Evolutionary conservation across 2,797 vertebrate genomes (phyloP).

Genomic region (Cyprinodon diabolis): DNA sequence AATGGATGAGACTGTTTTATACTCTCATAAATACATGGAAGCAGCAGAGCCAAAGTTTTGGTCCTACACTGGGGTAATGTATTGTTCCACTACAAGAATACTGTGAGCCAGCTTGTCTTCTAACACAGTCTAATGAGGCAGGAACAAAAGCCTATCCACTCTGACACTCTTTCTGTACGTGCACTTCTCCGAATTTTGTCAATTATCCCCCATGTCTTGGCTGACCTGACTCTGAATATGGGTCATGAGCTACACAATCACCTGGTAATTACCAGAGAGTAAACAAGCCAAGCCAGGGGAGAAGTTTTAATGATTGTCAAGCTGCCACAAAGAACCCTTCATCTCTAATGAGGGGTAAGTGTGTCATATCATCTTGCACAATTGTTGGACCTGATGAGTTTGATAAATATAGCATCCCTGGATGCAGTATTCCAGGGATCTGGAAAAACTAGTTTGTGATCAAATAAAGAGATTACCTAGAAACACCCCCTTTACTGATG

Average conservation of each 20-base stretch:
- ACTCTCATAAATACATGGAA: slow-evolving; percentile 39
- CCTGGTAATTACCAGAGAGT: slow-evolving; percentile 82
- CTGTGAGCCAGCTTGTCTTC: slow-evolving; percentile 75
- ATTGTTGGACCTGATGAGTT: slow-evolving; percentile 70
- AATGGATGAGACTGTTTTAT: slow-evolving; percentile 44
- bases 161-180: slow-evolving; percentile 75
- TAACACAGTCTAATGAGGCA: slow-evolving; percentile 80
- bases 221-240: slow-evolving; percentile 79
- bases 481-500: slow-evolving; percentile 59
- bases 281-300: slow-evolving; percentile 79
- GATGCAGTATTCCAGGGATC: slow-evolving; percentile 67
- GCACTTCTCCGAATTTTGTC: slow-evolving; percentile 77
- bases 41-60: slow-evolving; percentile 43
- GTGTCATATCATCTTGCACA: slow-evolving; percentile 81
- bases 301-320: slow-evolving; percentile 84
- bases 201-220: slow-evolving; percentile 78
- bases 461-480: slow-evolving; percentile 70
- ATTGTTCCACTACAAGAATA: slow-evolving; percentile 69
- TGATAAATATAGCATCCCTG: slow-evolving; percentile 79
- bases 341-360: slow-evolving; percentile 85
- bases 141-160: slow-evolving; percentile 73
- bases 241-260: slow-evolving; percentile 81
- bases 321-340: slow-evolving; percentile 83
- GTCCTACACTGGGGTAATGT: slow-evolving; percentile 47
- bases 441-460: slow-evolving; percentile 54